These are phyloP conservation scores for Allolobophora icterica DNA, from an alignment of 2,888 invertebrate genomes.

Conservation along the genomic window DNA sequence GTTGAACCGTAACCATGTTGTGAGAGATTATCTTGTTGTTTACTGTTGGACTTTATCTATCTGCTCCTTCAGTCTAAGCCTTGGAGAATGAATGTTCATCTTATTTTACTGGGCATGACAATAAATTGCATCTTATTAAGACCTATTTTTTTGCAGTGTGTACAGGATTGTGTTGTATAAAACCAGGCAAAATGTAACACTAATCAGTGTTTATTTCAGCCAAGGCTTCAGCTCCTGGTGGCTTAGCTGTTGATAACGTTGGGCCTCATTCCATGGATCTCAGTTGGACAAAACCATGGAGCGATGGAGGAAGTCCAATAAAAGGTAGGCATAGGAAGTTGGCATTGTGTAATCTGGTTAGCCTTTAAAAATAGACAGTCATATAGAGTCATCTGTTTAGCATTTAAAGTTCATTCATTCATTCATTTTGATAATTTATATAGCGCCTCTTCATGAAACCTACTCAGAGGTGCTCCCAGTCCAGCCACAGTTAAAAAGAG, in stretches of 20 bases:
- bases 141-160: neutral
- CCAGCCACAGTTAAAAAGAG: too few relatives aligned
- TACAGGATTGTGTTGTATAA: neutral
- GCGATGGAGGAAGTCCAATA: slow-evolving; percentile 90
- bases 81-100: too few relatives aligned
- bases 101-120: too few relatives aligned
- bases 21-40: too few relatives aligned
- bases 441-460: too few relatives aligned
- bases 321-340: slow-evolving; percentile 69
- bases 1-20: too few relatives aligned
- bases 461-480: too few relatives aligned
- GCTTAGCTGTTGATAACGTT: slow-evolving; percentile 87
- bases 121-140: neutral
- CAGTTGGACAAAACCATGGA: slow-evolving; percentile 87
- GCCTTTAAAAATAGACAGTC: neutral
- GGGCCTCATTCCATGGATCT: slow-evolving; percentile 86
- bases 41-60: too few relatives aligned
- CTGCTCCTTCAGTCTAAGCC: too few relatives aligned
- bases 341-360: neutral
- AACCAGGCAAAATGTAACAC: neutral
- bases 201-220: slow-evolving; percentile 36
- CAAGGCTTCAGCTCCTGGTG: slow-evolving; percentile 85
- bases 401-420: too few relatives aligned
- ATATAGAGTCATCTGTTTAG: too few relatives aligned
- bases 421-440: too few relatives aligned